Percentiles rank a stretch among this genome's conserved stretches.
Evolutionary conservation across 92 coral and sea anemone species (phyloP).

Genomic region (Paramuricea clavata): DNA sequence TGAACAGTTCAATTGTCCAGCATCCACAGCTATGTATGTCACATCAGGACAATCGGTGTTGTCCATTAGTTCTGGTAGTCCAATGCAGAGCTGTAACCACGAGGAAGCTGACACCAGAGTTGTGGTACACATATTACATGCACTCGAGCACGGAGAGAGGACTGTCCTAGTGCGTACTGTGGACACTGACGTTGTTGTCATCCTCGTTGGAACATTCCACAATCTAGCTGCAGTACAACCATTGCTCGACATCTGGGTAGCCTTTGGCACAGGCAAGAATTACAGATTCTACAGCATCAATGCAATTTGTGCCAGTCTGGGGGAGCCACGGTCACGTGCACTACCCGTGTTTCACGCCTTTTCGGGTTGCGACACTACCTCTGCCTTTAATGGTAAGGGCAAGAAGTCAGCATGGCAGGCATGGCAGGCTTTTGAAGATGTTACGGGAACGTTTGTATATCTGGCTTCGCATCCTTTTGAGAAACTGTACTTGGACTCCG

Average conservation of each 20-base stretch:
- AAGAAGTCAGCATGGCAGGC: neutral
- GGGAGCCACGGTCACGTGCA: constrained; percentile 50
- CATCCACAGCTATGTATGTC: neutral
- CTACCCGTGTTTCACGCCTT: constrained; percentile 7
- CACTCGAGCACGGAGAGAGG: neutral
- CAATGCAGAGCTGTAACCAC: too few species aligned
- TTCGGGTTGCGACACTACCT: too few species aligned
- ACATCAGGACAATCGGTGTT: neutral
- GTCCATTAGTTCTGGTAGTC: too few species aligned
- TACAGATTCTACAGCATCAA: too few species aligned
- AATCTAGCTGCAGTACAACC: neutral
- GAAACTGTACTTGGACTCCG: neutral
- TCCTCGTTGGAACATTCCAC: neutral
- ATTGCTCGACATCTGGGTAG: neutral
- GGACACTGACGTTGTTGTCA: neutral
- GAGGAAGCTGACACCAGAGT: neutral
- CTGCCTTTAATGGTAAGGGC: neutral
- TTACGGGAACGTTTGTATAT: neutral
- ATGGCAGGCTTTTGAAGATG: constrained; percentile 2
- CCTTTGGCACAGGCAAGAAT: neutral
- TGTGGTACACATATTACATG: neutral
- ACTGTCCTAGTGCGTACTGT: too few species aligned
- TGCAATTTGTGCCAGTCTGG: constrained; percentile 8
- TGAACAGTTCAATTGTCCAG: neutral
- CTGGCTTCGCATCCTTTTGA: neutral